These are phyloP conservation scores for Pomphorhynchus laevis DNA, from an alignment of 1,140 invertebrate species.

Conservation along the genomic window DNA sequence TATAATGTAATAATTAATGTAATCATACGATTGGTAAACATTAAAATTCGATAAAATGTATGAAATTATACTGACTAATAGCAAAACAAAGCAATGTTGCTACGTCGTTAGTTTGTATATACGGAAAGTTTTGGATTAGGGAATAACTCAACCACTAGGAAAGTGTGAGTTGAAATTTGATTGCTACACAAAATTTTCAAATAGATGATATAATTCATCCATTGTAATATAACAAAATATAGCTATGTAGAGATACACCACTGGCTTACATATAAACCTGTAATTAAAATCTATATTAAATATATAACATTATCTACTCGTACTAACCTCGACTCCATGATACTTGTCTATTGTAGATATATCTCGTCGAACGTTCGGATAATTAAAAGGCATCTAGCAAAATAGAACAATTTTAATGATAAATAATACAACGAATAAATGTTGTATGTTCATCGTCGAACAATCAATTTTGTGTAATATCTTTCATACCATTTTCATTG, in stretches of 20 bases:
- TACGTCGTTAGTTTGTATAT: too few relatives aligned
- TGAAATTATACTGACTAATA: not conserved
- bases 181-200: not conserved
- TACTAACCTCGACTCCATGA: constrained; percentile 37
- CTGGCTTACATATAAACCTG: not conserved
- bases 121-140: too few relatives aligned
- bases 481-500: too few relatives aligned
- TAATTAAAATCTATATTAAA: not conserved
- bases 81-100: not conserved
- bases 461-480: too few relatives aligned
- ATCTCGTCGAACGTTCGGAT: constrained; percentile 39
- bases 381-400: constrained; percentile 20
- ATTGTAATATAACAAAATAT: not conserved
- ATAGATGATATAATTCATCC: not conserved
- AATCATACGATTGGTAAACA: not conserved
- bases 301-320: not conserved
- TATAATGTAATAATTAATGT: constrained; percentile 1
- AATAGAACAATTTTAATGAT: too few relatives aligned
- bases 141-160: too few relatives aligned
- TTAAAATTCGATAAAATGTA: not conserved
- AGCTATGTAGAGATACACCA: not conserved
- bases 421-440: too few relatives aligned
- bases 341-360: constrained; percentile 37
- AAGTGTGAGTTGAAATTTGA: too few relatives aligned
- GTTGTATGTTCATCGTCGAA: too few relatives aligned